phyloP scores from a whole-genome alignment of 2,888 invertebrate species.

The Polydrusus tereticollis region DNA sequence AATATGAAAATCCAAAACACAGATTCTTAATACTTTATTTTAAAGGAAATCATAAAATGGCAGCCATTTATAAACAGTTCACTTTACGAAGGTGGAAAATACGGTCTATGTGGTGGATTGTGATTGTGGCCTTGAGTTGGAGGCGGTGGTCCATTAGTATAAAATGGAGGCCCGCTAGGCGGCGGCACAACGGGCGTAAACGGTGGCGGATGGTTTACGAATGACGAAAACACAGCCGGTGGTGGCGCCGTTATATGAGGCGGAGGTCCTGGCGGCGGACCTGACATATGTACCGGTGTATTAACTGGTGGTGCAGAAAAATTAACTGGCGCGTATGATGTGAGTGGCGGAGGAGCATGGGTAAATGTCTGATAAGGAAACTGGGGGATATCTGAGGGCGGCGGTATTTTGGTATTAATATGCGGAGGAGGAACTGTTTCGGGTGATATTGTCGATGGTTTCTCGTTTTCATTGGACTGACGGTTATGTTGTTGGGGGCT shows the following conservation, averaged over 20 bases:
- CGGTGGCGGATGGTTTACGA: conserved; percentile 62
- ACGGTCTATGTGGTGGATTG: conserved; percentile 42
- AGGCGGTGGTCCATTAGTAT: conserved; percentile 62
- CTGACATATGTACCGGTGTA: conserved; percentile 59
- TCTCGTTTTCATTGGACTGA: conserved; percentile 72
- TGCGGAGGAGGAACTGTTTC: conserved; percentile 49
- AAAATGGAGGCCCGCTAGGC: conserved; percentile 60
- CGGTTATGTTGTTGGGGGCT: conserved; percentile 48
- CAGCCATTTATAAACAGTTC: not conserved
- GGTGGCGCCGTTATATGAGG: conserved; percentile 63
- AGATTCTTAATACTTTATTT: no score
- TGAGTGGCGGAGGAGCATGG: conserved; percentile 57
- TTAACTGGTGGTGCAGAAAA: conserved; percentile 49
- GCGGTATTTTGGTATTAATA: conserved; percentile 56
- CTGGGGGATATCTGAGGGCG: conserved; percentile 60
- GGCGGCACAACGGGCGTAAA: conserved; percentile 68
- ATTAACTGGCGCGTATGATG: conserved; percentile 58
- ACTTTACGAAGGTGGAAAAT: conserved; percentile 49
- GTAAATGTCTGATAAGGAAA: conserved; percentile 64
- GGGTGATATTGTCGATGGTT: conserved; percentile 58
- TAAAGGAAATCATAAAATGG: no score
- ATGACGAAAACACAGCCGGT: conserved; percentile 58
- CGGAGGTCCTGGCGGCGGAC: conserved; percentile 68
- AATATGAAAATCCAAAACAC: no score
- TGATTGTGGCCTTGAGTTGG: conserved; percentile 56